Evolutionary conservation across 2,888 invertebrate species (phyloP).

Genomic region (Acronicta alni): DNA sequence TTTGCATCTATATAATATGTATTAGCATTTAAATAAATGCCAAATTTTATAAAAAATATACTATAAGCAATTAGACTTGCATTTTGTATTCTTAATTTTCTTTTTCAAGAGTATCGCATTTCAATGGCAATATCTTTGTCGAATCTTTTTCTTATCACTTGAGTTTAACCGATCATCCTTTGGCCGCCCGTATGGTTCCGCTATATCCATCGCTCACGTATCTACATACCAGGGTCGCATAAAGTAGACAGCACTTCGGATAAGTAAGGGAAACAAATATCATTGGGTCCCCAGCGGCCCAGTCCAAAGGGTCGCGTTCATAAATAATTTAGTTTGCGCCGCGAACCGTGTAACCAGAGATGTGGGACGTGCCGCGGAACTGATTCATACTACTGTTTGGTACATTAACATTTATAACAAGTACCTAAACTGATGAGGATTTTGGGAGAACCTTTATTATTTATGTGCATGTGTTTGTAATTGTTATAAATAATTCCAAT

Average conservation of each 20-base stretch:
- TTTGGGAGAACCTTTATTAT: background rate
- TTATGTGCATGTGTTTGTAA: constrained; percentile 4
- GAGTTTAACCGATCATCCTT: constrained; percentile 14
- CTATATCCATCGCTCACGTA: constrained; percentile 36
- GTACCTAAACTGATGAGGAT: constrained; percentile 6
- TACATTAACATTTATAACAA: constrained; percentile 27
- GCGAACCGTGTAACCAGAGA: constrained; percentile 47
- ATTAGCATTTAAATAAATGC: too few species aligned
- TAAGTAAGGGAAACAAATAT: constrained; percentile 57
- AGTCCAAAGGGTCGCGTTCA: constrained; percentile 57
- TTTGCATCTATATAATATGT: background rate
- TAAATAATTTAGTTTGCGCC: constrained; percentile 67
- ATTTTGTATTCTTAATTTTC: too few species aligned
- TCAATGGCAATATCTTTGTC: background rate
- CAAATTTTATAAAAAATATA: too few species aligned
- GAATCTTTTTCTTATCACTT: constrained; percentile 22
- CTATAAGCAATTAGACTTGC: too few species aligned
- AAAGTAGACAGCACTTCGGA: constrained; percentile 41
- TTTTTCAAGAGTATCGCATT: background rate
- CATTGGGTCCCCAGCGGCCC: constrained; percentile 39
- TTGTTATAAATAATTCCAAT: background rate
- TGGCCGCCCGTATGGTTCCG: constrained; percentile 30
- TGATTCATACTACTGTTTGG: constrained; percentile 25
- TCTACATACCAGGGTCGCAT: constrained; percentile 46
- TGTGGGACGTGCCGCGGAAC: constrained; percentile 31